A percentile compares a stretch with the other conserved stretches of the same genome.
These are phyloP conservation scores for Parotocinclus haroldoi DNA, from an alignment of 2,797 vertebrate genomes.

Conservation along the genomic window DNA sequence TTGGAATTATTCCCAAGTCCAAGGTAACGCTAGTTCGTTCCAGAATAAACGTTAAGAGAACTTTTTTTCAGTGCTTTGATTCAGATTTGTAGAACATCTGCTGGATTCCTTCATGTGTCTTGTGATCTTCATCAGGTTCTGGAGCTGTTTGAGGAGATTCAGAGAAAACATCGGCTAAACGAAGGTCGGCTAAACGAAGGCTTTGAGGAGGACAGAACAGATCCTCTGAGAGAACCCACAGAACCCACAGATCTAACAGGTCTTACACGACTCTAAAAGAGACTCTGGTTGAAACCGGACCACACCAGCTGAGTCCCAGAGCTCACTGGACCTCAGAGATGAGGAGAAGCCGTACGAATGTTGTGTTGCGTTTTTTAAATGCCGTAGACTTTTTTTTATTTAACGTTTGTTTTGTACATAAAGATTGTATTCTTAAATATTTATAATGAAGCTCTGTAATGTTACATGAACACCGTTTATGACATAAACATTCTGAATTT, in stretches of 20 bases:
- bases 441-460: too few species aligned
- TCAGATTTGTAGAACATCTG: too few species aligned
- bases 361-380: too few species aligned
- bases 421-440: too few species aligned
- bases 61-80: background rate
- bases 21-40: conserved; percentile 68
- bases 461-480: too few species aligned
- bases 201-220: conserved; percentile 60
- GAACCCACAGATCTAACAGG: conserved; percentile 25
- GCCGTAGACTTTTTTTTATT: too few species aligned
- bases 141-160: conserved; percentile 81
- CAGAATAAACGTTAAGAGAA: background rate
- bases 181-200: conserved; percentile 60
- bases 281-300: conserved; percentile 26
- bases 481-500: too few species aligned
- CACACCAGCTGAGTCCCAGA: too few species aligned
- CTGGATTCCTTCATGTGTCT: background rate
- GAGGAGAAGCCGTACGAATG: too few species aligned
- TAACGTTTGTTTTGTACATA: too few species aligned
- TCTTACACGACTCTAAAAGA: conserved; percentile 18
- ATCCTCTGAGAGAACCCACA: conserved; percentile 21
- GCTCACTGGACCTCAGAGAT: too few species aligned
- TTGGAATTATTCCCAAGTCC: conserved; percentile 83
- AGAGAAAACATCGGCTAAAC: conserved; percentile 63
- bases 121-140: conserved; percentile 70